Conservation (phyloP, 2,888 invertebrate species). For the Ashinkailepas kermadecensis region DNA sequence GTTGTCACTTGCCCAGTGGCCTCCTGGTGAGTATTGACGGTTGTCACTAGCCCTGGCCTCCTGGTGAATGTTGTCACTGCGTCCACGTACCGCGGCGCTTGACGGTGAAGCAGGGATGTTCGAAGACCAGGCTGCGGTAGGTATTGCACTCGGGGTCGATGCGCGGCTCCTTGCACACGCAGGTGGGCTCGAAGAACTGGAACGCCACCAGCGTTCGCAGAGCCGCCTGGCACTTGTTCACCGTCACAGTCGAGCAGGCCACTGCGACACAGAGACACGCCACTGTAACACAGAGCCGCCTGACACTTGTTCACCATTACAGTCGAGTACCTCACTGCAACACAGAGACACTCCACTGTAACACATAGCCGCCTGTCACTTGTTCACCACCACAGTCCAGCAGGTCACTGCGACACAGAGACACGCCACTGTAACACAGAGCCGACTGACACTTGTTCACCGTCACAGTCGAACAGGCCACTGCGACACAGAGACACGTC, state of each 20-base stretch:
- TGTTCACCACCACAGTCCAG: no score
- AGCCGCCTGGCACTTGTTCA: conserved; percentile 87
- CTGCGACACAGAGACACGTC: no score
- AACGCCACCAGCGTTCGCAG: conserved; percentile 80
- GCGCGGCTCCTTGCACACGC: conserved; percentile 81
- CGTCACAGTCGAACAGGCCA: no score
- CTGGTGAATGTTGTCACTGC: not conserved
- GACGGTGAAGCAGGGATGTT: conserved; percentile 86
- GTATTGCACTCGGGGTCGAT: conserved; percentile 43
- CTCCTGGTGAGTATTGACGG: not conserved
- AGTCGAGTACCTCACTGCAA: no score
- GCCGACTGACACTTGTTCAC: no score
- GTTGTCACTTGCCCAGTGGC: not conserved
- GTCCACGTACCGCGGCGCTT: conserved; percentile 62
- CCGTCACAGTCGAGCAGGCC: conserved; percentile 86
- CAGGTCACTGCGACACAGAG: conserved; percentile 39
- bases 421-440: no score
- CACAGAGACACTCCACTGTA: no score
- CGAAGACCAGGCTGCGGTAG: conserved; percentile 54
- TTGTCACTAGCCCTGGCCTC: no score
- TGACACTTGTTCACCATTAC: conserved; percentile 82
- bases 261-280: conserved; percentile 49
- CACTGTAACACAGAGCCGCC: conserved; percentile 45
- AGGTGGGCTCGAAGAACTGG: conserved; percentile 87
- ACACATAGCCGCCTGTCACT: no score